Base-by-base conservation (phyloP, 2,888 invertebrate species). In the Salticus scenicus region DNA sequence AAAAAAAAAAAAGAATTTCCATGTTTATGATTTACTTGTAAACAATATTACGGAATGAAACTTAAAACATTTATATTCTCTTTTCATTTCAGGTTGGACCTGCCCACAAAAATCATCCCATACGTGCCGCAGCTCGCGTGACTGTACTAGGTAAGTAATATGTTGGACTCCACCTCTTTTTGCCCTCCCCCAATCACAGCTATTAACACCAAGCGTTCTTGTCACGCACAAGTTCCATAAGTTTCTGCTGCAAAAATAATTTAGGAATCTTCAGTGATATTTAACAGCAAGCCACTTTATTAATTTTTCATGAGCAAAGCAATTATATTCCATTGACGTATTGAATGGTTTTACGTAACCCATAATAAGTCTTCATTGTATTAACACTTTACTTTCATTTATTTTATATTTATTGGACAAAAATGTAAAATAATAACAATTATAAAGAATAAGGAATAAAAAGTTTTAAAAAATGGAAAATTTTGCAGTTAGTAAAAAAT, bases 81-180 rank as follows among this genome's bases (percentile, higher is more conserved):
- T 47, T 57, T 57, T 73, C 30, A 12, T 77, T 86, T 57, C 80
- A 89, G 89, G 89, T 89, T 31, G 89, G 89, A 14, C 89, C 89
- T 28, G 88, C 88, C 31, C 76, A 85, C 24, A 88, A 89, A 41
- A 88, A 88, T 75, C 83, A 87, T 42, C 95, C 96, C 88, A 97
- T 97, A 89, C 92, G 96, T 87, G 96, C 96, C 51, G 95, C 95
- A 90, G 97, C 98, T 17, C 94, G 94, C 86, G 94, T 98, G 89
- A 95, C 94, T 90, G 97, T 98, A 89, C 94, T 97, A 92, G 96
- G 98, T 98, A 93, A 96, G 97, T 96, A 91, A 78, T 71, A 57
- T 64, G 33, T 76, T 64, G 12, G 8, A n/a, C 12, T 24, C 72
- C 73, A 63, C 66, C 83, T 70, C 31, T 66, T 77, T 73, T 77